Base-by-base conservation (phyloP, 2,797 vertebrate species). In the Labroides dimidiatus region DNA sequence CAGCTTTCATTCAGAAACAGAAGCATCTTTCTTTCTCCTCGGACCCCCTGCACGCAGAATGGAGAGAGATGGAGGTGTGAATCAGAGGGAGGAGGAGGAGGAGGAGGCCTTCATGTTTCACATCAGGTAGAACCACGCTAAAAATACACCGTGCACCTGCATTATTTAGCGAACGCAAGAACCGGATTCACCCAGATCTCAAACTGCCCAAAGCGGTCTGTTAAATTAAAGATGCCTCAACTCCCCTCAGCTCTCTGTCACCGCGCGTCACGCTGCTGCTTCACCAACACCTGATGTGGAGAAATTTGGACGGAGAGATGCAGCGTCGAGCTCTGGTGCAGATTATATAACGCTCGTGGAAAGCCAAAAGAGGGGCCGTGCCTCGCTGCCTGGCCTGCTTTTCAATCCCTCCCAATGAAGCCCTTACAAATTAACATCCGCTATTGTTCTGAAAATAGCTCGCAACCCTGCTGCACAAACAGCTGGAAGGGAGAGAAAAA, bases 361-460 rank as follows among this genome's bases (percentile, higher is more conserved):
- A 79, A 91, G 86, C 84, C 77, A 84, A 87, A 75, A 84, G 65
- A 71, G 75, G 70, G 69, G 78, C 77, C 15, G 60, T 74, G 74
- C 69, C 65, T 75, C 23, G 56, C 66, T 84, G 80, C 83, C 70
- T 91, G 86, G 80, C 82, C 76, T 80, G 77, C 87, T 89, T 90
- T 91, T 74, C 83, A 85, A 62, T 75, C 75, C 67, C 72, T 82
- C 73, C 59, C 66, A 90, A 85, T 87, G 91, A 93, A 91, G 72
- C 71, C 87, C 87, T 82, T 51, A 58, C 89, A 92, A 94, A 92
- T 93, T 80, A 91, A 92, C 91, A 90, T 91, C 91, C 86, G 84
- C 87, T 87, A 72, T 89, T 91, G 82, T 89, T 86, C 85, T 89
- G 82, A 89, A 89, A 91, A 92, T 88, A 92, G 84, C 87, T 81